Evolutionary conservation across 2,888 invertebrate genomes (phyloP), one percentile per base, ranked within the genome.

Genomic region (Acronicta aceris): DNA sequence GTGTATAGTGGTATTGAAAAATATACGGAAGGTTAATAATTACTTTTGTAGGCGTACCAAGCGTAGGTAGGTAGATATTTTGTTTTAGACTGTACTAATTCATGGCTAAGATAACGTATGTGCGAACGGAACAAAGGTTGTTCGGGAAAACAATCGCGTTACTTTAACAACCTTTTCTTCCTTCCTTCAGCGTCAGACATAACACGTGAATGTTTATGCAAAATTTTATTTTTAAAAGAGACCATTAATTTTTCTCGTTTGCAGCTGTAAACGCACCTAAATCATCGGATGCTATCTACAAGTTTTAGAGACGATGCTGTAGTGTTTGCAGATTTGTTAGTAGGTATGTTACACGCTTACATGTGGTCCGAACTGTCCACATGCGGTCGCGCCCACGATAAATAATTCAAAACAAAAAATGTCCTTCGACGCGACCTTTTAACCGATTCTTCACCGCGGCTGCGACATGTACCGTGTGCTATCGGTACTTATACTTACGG

Each of bases 401-500:
- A 85, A 86, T 84, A 84, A 86, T 81, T 84, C 78, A 74, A 81
- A 86, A 91, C 82, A 89, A 91, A 91, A 85, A 86, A 89, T 89
- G 91, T 92, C 93, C 91, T 93, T 91, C 88, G 76, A 43, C 63
- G 74, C 86, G 90, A 93, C 93, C 93, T 94, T 90, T 91, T 81
- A 88, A 89, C 87, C 85, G 88, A 87, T 88, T 80, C 85, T 84
- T 69, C 41, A 61, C 43, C 56, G 61, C 69, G 74, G 76, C 80
- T 67, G 79, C 77, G 71, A 81, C 82, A 81, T 81, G 85, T 89
- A 89, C 90, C 88, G 89, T 87, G 87, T 87, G 88, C 79, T 91
- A 90, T 93, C 91, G 92, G 92, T 92, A 92, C 90, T 82, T 83
- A 84, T 64, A 25, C 60, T 66, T 69, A 76, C 82, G 81, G 84